Percentiles rank a stretch among this genome's conserved stretches.
Conservation (phyloP, 2,888 invertebrate species). For the Adineta ricciae region DNA sequence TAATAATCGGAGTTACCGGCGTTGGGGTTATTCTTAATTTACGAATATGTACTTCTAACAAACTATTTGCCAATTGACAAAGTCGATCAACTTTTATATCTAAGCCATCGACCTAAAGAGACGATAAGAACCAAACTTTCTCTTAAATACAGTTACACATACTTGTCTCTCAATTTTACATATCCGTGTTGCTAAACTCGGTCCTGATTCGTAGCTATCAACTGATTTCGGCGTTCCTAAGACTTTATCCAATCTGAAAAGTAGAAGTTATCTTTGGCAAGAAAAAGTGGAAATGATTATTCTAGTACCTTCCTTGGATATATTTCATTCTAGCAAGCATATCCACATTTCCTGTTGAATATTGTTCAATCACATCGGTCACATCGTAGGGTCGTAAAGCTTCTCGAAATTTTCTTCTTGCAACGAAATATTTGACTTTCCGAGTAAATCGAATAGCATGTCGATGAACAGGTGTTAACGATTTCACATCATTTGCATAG, state of each 20-base stretch:
- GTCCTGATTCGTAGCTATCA: constrained; percentile 83
- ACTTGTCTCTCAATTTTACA: constrained; percentile 89
- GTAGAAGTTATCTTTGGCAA: neutral
- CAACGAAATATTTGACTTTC: constrained; percentile 88
- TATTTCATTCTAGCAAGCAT: constrained; percentile 78
- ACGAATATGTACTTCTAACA: neutral
- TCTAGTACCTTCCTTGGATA: constrained; percentile 71
- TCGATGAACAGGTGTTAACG: constrained; percentile 75
- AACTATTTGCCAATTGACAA: neutral
- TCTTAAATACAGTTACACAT: too few relatives aligned
- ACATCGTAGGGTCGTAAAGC: constrained; percentile 88
- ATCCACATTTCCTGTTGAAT: constrained; percentile 77
- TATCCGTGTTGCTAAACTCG: constrained; percentile 77
- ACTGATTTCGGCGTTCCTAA: constrained; percentile 82
- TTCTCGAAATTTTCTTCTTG: constrained; percentile 83
- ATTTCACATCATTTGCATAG: constrained; percentile 12
- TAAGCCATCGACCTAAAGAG: neutral
- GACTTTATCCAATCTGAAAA: constrained; percentile 74
- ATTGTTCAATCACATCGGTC: constrained; percentile 90
- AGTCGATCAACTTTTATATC: neutral
- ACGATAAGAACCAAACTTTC: too few relatives aligned
- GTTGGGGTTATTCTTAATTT: neutral
- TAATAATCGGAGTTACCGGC: neutral
- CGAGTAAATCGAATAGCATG: constrained; percentile 78
- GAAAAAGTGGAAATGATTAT: neutral